Base-by-base conservation (phyloP, 2,888 invertebrate genomes). In the Meloe dianella region DNA sequence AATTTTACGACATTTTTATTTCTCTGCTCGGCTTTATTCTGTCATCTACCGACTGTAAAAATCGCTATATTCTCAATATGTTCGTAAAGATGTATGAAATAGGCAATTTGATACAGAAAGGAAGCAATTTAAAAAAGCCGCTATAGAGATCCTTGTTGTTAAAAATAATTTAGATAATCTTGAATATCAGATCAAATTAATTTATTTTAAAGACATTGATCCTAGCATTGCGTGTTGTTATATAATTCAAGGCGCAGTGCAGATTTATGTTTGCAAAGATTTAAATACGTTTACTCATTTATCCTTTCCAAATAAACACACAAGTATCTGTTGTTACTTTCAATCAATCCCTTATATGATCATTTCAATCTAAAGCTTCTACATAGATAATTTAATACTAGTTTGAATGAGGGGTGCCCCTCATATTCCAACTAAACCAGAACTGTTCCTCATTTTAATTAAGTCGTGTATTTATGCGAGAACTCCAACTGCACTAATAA, bases 181-280 rank as follows among this genome's bases (percentile, higher is more conserved):
- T 7, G 17, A 17, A 17, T 41, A 10, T 17, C 41, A 41, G 7
- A 12, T 35, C 14, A 27, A 10, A 1, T 32, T 17, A 17, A 41
- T 41, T 41, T 41, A 41, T 41, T 41, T 41, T 41, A 41, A 17
- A 17, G 41, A 6, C 41, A 41, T 41, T 17, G 17, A 41, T 17
- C 17, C n/a, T n/a, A 12, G 7, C 8, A 12, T 41, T 41, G 41
- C 41, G 41, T 41, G 41, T 47, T 47, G 22, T 10, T 47, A n/a
- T n/a, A n/a, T n/a, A 47, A 47, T 47, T 47, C 22, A 41, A 41
- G 41, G 8, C 41, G 41, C 41, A 41, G n/a, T 41, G 41, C 17
- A 41, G 41, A 41, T 41, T 41, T 41, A 41, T 41, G 7, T 41
- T 41, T 41, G 41, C 41, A 17, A 41, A n/a, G 17, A 41, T 41